Conservation (phyloP, 2,888 invertebrate species). For the Euplagia quadripunctaria region DNA sequence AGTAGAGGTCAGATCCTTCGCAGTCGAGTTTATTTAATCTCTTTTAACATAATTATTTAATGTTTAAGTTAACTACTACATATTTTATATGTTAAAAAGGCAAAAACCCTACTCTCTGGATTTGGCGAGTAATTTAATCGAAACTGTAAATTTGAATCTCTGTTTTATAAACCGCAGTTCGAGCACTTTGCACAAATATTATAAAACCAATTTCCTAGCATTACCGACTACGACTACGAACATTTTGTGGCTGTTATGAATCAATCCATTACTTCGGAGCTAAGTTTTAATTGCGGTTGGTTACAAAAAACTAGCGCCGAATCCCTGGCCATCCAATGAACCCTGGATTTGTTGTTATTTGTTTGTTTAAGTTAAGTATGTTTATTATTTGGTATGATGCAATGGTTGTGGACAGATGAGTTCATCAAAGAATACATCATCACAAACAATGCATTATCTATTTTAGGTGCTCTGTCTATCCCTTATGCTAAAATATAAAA, state of each 20-base stretch:
- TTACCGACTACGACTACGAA: constrained; percentile 23
- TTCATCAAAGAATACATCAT: neutral
- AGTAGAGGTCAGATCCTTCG: neutral
- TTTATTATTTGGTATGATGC: neutral
- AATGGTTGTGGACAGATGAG: neutral
- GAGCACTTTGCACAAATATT: constrained; percentile 15
- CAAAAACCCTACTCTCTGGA: neutral
- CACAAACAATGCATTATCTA: neutral
- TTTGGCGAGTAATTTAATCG: neutral
- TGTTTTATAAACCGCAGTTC: constrained; percentile 10
- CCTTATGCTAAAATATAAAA: no score
- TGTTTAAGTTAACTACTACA: neutral
- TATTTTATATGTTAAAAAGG: neutral
- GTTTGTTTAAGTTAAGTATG: neutral
- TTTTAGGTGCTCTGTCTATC: neutral
- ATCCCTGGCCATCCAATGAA: no score
- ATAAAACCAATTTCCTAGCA: constrained; percentile 29
- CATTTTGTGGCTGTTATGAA: constrained; percentile 27
- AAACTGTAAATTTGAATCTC: neutral
- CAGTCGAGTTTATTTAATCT: neutral
- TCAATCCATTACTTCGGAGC: constrained; percentile 29
- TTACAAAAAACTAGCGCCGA: constrained; percentile 23
- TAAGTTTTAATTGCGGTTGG: constrained; percentile 30
- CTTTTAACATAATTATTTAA: neutral
- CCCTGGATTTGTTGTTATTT: constrained; percentile 10